Percentiles rank a stretch among this genome's conserved stretches.
phyloP scores from a whole-genome alignment of 2,797 vertebrate genomes.

The Hoplostethus mediterraneus region DNA sequence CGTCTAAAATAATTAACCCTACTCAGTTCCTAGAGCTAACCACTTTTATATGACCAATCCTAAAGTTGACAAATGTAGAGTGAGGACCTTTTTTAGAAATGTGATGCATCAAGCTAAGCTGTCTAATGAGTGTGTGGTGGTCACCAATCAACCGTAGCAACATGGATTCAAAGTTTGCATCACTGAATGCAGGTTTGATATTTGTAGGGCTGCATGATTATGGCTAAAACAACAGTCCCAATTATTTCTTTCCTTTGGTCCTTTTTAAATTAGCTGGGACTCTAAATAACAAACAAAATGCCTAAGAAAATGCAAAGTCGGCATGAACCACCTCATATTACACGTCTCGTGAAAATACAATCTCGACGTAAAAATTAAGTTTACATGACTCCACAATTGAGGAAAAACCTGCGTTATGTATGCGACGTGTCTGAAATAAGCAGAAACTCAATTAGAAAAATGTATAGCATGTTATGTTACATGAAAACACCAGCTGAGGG shows the following conservation, averaged over 20 bases:
- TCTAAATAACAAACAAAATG: no score
- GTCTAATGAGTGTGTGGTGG: constrained; percentile 39
- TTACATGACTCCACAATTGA: no score
- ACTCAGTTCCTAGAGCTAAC: not conserved
- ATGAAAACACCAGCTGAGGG: no score
- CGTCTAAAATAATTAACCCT: constrained; percentile 1
- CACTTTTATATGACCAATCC: not conserved
- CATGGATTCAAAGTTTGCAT: not conserved
- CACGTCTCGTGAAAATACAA: no score
- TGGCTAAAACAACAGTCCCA: not conserved
- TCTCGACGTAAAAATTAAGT: no score
- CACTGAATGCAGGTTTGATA: constrained; percentile 4
- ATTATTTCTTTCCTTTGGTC: not conserved
- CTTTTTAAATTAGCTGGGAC: no score
- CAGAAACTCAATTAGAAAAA: no score
- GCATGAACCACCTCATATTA: no score
- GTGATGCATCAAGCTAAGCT: not conserved
- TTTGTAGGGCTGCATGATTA: constrained; percentile 57
- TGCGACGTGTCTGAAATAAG: no score
- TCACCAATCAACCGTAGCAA: constrained; percentile 51
- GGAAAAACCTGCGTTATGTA: no score
- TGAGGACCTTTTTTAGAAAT: constrained; percentile 15
- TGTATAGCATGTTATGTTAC: no score
- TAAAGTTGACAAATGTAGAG: not conserved
- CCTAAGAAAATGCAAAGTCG: no score